Evolutionary conservation across 1,140 invertebrate species (phyloP), one percentile per base, ranked within the genome.

Genomic region (Rhagoletis pomonella): DNA sequence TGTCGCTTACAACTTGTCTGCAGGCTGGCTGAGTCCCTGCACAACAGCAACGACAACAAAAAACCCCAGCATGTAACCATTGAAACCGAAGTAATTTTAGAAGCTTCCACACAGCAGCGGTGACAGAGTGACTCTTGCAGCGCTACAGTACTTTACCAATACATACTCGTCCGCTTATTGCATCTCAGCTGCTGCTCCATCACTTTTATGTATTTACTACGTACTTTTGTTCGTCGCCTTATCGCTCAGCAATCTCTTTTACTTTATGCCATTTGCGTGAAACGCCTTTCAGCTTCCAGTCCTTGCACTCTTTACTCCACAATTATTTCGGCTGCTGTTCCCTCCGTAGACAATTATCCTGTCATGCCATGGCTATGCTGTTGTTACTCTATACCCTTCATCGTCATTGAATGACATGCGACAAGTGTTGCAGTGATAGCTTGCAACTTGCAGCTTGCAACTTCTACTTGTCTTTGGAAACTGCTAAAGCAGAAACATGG

Each of bases 361-460:
- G 73, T 81, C 73, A 81, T 55, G 73, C 5, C 10, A 29, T 81
- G 47, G 73, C 73, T 81, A 29, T 29, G 67, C 47, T 81, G 73
- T 81, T 55, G 73, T 81, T 81, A 81, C 47, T 55, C 73, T 81
- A 81, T 81, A 81, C 47, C n/a, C 73, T 55, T 81, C 19, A 81
- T 81, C 47, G 73, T 47, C 19, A 81, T 81, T 81, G 73, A 81
- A 81, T 81, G 73, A 81, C 73, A 81, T 81, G 73, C 47, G 47
- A 81, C 73, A 81, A 81, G 73, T 81, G 73, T 81, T 81, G 73
- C 73, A 81, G 50, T 81, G 73, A 81, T 81, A 81, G 73, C 73
- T 29, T 50, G 47, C 47, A 81, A 81, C 73, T 81, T 81, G 73
- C 73, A 81, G 55, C 47, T n/a, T 55, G 73, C 44, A 55, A 81